Percentiles rank a stretch among this genome's conserved stretches.
Evolutionary conservation across 2,797 vertebrate genomes (phyloP).

Genomic region (Phoebastria nigripes): DNA sequence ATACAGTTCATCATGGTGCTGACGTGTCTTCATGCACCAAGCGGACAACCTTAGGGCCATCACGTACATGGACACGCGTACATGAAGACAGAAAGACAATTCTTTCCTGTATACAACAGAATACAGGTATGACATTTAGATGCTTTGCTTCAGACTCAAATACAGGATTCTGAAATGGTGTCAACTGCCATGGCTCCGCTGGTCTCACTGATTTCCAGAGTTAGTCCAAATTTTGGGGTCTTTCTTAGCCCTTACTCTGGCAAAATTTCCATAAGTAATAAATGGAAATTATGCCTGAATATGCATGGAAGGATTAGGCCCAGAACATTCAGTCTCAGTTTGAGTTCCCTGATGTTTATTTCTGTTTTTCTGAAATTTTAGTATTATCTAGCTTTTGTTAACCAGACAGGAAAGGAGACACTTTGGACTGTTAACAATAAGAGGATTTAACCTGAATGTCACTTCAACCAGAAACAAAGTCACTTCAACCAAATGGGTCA

Average conservation of each 20-base stretch:
- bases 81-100: background rate
- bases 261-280: background rate
- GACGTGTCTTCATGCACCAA: background rate
- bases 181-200: background rate
- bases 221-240: background rate
- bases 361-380: background rate
- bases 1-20: background rate
- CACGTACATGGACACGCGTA: rapidly evolving
- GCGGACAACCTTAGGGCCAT: background rate
- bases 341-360: background rate
- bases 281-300: background rate
- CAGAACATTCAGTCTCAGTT: background rate
- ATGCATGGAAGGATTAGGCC: background rate
- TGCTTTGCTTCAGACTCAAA: background rate
- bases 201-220: background rate
- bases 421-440: background rate
- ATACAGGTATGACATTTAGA: background rate
- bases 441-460: background rate
- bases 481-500: background rate
- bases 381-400: background rate
- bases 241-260: background rate
- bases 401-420: background rate
- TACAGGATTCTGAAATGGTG: background rate
- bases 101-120: background rate
- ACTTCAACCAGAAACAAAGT: background rate